Conservation (phyloP, 2,888 invertebrate genomes). For the Chaitophorus viminalis region DNA sequence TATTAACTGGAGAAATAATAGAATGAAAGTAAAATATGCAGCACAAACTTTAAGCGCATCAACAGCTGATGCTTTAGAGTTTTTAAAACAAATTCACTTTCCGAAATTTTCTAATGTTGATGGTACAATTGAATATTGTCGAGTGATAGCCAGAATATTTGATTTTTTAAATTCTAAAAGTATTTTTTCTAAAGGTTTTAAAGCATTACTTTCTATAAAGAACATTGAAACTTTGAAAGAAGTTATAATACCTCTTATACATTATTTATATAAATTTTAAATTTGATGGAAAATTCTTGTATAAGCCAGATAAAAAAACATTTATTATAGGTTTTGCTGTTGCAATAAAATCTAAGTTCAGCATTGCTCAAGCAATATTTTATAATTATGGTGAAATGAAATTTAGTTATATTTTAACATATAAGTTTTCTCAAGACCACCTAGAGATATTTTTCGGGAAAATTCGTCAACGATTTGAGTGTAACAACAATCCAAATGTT, state of each 20-base stretch:
- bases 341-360: background rate
- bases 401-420: background rate
- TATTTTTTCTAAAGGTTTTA: background rate
- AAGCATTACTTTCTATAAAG: background rate
- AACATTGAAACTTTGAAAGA: background rate
- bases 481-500: no score
- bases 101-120: background rate
- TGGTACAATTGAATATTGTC: conserved; percentile 2
- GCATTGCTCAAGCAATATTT: conserved; percentile 2
- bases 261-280: conserved; percentile 12
- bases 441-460: background rate
- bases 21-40: background rate
- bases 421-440: conserved; percentile 3
- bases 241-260: background rate
- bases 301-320: conserved; percentile 20
- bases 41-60: background rate
- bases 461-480: background rate
- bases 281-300: background rate
- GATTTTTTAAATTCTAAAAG: background rate
- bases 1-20: background rate
- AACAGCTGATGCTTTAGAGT: conserved; percentile 6
- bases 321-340: conserved; percentile 22
- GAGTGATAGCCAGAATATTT: conserved; percentile 1
- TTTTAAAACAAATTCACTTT: conserved; percentile 8
- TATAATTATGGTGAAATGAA: background rate